Base-by-base conservation (phyloP, 2,888 invertebrate species). In the Cordilura impudica region DNA sequence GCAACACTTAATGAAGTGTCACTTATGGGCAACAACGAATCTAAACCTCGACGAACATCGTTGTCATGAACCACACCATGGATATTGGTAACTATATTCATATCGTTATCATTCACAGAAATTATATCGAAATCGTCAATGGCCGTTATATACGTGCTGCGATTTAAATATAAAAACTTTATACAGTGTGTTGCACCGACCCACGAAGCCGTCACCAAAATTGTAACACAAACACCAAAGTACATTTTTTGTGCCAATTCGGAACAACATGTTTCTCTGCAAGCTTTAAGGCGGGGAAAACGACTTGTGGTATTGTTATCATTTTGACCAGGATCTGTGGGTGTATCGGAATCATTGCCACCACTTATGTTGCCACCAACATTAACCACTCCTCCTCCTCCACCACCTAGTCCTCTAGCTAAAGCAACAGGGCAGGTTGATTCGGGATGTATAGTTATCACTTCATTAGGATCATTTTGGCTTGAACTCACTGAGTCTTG, bases 151-250 rank as follows among this genome's bases (percentile, higher is more conserved):
- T 88, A 88, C 1, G 87, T 84, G 60, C 84, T 87, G 12, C 88
- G 87, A 81, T 87, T 88, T 85, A 95, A 91, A 87, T 95, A 96
- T 87, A 96, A 92, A 87, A 96, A 95, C 90, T 96, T 96, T 84
- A 97, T 95, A 88, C 96, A 95, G 87, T 97, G 97, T 1, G 97
- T 96, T n/a, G 96, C 95, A 0, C 96, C 96, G 54, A 97, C 97
- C 97, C 97, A 97, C 12, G 96, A 95, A 7, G 94, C 94, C n/a
- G 97, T 96, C 67, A 97, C 94, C 83, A 94, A 93, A 71, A 95
- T 92, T 43, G 95, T 97, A 80, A 97, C 95, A 91, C 96, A 95
- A 78, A 96, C 93, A 63, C 97, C 97, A 88, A 94, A 96, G 88
- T 96, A 96, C 88, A 97, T 95, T 96, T 96, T 96, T 89, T 94